phyloP scores from a whole-genome alignment of 1,140 invertebrate species.

The Drosophila pseudoobscura region DNA sequence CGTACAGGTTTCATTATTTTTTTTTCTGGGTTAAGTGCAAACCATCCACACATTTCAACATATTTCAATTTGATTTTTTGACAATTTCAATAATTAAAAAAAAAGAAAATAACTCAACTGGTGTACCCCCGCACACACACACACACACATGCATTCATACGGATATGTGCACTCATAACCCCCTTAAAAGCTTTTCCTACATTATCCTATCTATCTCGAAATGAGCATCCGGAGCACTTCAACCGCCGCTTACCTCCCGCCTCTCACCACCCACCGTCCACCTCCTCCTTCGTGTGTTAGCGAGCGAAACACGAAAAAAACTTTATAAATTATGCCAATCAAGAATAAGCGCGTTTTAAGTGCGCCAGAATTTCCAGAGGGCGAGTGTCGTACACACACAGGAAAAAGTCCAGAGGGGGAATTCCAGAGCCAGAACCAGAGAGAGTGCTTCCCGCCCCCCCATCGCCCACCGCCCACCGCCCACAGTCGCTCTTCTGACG shows the following conservation, averaged over 20 bases:
- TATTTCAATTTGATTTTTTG: slow-evolving; percentile 67
- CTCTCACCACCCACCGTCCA: no score
- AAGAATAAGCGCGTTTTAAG: slow-evolving; percentile 80
- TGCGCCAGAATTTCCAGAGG: slow-evolving; percentile 65
- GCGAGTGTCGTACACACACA: slow-evolving; percentile 4
- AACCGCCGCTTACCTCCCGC: neutral
- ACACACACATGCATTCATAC: neutral
- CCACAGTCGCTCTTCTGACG: slow-evolving; percentile 5
- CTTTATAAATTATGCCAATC: slow-evolving; percentile 80
- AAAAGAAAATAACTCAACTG: slow-evolving; percentile 12
- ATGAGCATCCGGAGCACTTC: slow-evolving; percentile 20
- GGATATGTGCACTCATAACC: slow-evolving; percentile 24
- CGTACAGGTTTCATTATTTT: neutral
- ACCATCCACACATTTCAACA: slow-evolving; percentile 3
- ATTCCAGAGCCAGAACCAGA: slow-evolving; percentile 7
- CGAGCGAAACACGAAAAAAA: slow-evolving; percentile 36
- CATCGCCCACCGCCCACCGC: no score
- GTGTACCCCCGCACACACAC: neutral
- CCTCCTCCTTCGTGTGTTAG: slow-evolving; percentile 14
- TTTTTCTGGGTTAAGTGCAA: slow-evolving; percentile 66
- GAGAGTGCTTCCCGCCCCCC: neutral
- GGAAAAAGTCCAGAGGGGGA: slow-evolving; percentile 13
- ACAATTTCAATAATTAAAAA: slow-evolving; percentile 72
- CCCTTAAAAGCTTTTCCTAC: slow-evolving; percentile 29
- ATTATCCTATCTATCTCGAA: slow-evolving; percentile 28